Evolutionary conservation across 1,140 invertebrate genomes (phyloP).

Genomic region (Panulirus ornatus): DNA sequence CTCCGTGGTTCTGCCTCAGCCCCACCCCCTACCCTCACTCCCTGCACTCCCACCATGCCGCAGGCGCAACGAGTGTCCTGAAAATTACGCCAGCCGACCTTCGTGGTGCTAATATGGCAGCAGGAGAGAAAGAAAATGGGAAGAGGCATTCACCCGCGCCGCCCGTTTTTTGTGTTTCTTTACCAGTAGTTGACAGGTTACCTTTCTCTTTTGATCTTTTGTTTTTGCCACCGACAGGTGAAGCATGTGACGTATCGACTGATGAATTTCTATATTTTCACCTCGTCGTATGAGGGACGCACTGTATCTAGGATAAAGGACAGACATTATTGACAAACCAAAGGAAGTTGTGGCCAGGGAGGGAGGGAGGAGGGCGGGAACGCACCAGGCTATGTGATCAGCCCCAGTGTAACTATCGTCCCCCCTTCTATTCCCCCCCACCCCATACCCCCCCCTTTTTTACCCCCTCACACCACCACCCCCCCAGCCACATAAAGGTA

Average conservation of each 20-base stretch:
- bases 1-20: background rate
- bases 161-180: background rate
- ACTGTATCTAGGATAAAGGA: no score
- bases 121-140: background rate
- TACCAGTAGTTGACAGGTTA: background rate
- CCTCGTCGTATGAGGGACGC: no score
- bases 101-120: background rate
- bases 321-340: no score
- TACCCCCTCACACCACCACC: background rate
- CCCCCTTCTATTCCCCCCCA: background rate
- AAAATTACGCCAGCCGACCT: background rate
- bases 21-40: background rate
- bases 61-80: no score
- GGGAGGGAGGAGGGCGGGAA: no score
- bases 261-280: no score
- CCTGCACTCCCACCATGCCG: background rate
- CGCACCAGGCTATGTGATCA: no score
- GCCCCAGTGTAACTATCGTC: background rate
- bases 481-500: no score
- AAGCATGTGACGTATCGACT: no score
- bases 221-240: no score
- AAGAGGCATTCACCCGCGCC: background rate
- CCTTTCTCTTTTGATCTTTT: no score
- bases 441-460: background rate
- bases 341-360: no score